Conservation (phyloP, 2,888 invertebrate species). For the Lobophora halterata region DNA sequence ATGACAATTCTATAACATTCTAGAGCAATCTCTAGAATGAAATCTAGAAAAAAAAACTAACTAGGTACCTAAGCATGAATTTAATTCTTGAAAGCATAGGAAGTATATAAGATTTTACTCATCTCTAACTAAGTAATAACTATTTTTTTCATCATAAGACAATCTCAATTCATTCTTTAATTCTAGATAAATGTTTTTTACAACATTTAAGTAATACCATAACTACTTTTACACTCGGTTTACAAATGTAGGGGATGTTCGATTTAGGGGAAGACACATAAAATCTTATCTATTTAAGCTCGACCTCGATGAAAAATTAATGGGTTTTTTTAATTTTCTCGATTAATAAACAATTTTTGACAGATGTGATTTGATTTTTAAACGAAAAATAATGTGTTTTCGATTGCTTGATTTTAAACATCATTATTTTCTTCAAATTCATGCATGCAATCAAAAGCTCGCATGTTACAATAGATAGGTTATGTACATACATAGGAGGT, state of each 20-base stretch:
- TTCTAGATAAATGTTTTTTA: constrained; percentile 13
- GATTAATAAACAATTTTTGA: too few relatives aligned
- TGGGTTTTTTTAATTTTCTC: constrained; percentile 12
- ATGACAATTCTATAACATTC: too few relatives aligned
- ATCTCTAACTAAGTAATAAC: constrained; percentile 26
- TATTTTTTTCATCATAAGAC: constrained; percentile 38
- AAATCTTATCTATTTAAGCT: constrained; percentile 48
- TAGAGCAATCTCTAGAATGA: too few relatives aligned
- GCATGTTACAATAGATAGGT: too few relatives aligned
- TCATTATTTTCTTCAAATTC: too few relatives aligned
- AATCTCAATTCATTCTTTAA: constrained; percentile 32
- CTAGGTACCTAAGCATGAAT: too few relatives aligned
- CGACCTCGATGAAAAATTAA: constrained; percentile 40
- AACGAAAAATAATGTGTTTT: too few relatives aligned
- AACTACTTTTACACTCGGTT: constrained; percentile 19
- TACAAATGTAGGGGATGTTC: constrained; percentile 16
- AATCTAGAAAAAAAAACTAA: too few relatives aligned
- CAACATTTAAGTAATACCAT: constrained; percentile 12
- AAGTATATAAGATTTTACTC: constrained; percentile 10
- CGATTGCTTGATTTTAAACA: too few relatives aligned
- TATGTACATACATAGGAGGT: too few relatives aligned
- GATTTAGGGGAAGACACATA: constrained; percentile 43
- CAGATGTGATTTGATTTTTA: too few relatives aligned
- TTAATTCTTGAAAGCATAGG: constrained; percentile 9
- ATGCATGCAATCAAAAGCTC: too few relatives aligned